Percentiles rank a stretch among this genome's conserved stretches.
Evolutionary conservation across 2,113 vertebrate species (phyloP).

Genomic region (Vanacampus margaritifer): DNA sequence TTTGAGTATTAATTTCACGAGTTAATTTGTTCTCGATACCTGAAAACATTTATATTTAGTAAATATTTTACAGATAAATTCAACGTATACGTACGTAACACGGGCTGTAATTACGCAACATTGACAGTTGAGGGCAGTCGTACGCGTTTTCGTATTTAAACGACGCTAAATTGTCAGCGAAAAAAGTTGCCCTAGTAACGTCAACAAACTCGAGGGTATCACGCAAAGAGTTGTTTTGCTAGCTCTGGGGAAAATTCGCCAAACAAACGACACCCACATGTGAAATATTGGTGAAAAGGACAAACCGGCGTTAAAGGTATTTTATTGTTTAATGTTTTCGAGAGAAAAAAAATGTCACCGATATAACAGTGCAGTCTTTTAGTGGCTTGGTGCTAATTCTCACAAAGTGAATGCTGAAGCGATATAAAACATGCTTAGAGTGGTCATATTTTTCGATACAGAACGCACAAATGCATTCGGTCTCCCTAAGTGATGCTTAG

Average conservation of each 20-base stretch:
- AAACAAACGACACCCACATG: neutral
- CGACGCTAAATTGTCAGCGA: neutral
- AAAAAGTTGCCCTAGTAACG: constrained; percentile 35
- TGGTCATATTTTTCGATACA: neutral
- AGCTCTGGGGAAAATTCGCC: neutral
- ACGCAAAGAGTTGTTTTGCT: neutral
- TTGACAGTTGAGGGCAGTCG: constrained; percentile 4
- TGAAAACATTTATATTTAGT: too few species aligned
- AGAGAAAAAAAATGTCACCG: neutral
- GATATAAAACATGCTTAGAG: neutral
- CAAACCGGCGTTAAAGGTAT: neutral
- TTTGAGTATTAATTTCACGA: too few species aligned
- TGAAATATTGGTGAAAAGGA: neutral
- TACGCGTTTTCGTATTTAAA: neutral
- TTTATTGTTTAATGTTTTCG: neutral
- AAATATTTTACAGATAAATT: too few species aligned
- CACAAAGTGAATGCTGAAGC: neutral
- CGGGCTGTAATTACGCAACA: too few species aligned
- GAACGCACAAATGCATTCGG: neutral
- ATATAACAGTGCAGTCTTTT: neutral
- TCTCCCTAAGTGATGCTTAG: neutral
- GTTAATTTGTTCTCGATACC: too few species aligned
- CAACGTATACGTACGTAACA: too few species aligned
- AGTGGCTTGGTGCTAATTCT: neutral
- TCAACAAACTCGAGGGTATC: neutral